Percentiles rank a stretch among this genome's conserved stretches.
Conservation (phyloP, 2,888 invertebrate genomes). For the Pollenia griseotomentosa region DNA sequence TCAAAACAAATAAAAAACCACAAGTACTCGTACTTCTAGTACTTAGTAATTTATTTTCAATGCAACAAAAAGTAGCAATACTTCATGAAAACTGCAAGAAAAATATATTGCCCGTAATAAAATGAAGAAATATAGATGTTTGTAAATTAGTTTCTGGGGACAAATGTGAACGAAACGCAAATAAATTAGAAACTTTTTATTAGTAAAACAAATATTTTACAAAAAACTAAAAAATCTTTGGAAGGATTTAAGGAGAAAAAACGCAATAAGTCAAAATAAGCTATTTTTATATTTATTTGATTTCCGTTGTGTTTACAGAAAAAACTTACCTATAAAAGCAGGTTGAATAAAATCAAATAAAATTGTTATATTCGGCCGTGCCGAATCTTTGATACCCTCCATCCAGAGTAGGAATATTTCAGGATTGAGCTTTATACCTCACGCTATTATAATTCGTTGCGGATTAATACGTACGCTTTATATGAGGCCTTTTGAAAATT, state of each 20-base stretch:
- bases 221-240: not conserved
- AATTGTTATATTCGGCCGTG: too few relatives aligned
- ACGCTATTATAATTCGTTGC: too few relatives aligned
- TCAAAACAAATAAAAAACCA: not conserved
- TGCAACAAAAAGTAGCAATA: constrained; percentile 10
- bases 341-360: too few relatives aligned
- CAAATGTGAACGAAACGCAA: constrained; percentile 4
- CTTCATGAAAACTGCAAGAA: not conserved
- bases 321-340: not conserved
- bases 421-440: too few relatives aligned
- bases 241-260: not conserved
- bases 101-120: not conserved
- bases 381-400: too few relatives aligned
- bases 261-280: not conserved
- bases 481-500: too few relatives aligned
- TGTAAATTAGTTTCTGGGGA: not conserved
- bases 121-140: not conserved
- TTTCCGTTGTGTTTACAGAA: constrained; percentile 33
- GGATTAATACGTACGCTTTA: too few relatives aligned
- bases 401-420: too few relatives aligned
- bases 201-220: not conserved
- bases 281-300: constrained; percentile 21
- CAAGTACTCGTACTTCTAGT: not conserved
- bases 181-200: not conserved
- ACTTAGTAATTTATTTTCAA: not conserved